Evolutionary conservation across 2,797 vertebrate genomes (phyloP), one percentile per base, ranked within the genome.

Genomic region (Taenioides sp.): DNA sequence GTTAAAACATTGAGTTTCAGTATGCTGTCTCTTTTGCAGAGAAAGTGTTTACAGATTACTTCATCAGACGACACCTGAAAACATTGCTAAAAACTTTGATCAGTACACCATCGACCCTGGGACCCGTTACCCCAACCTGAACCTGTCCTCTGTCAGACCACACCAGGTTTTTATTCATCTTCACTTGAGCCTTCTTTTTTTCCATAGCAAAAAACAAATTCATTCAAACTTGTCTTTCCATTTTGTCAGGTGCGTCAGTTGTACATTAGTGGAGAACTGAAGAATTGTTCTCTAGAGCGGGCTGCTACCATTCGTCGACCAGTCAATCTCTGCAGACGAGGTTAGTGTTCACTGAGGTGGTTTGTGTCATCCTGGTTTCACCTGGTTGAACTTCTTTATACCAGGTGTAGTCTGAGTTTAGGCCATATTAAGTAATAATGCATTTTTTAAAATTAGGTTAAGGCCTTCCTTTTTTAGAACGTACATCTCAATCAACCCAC

Each of bases 81-180:
- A 99, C 88, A 96, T 99, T 81, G 93, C 89, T 84, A 99, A 98
- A 90, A 98, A 98, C 88, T 98, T 99, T 89, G 97, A 99, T 16
- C 96, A 96, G 85, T 99, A 99, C 91, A 98, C 97, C 10, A 86
- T 98, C 73, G 97, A 99, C 80, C 98, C 98, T 0, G 95, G 87
- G 57, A 98, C 96, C 0, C 95, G 98, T 60, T 99, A 99, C 84
- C 97, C 97, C 0, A 99, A 99, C 91, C 92, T 99, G 80, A 98
- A 97, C 89, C 95, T 94, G 0, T 93, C 92, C 80, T 97, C 96
- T 65, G 94, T 99, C 79, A 93, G 95, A 58, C 94, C 94, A 59
- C 95, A 96, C 73, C 97, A 99, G 96, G 98, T 98, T 28, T 20
- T 20, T 4, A 31, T 66, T 2, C 17, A 10, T 27, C 7, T 16